These are phyloP conservation scores for Helostoma temminkii DNA, from an alignment of 2,797 vertebrate genomes.

Conservation along the genomic window DNA sequence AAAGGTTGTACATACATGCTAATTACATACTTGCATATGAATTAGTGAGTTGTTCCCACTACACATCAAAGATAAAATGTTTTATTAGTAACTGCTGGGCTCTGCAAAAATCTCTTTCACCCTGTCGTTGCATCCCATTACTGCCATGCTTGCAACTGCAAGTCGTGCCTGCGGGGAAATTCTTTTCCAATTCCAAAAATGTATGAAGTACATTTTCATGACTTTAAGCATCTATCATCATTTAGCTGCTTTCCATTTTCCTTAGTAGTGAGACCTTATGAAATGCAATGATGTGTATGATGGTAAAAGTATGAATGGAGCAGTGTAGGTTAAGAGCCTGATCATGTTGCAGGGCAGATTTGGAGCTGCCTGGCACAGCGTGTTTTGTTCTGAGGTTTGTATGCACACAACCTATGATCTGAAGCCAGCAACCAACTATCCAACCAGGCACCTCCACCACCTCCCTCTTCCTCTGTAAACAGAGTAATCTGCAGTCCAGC, in stretches of 20 bases:
- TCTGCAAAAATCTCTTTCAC: neutral
- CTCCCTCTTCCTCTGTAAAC: slow-evolving; percentile 61
- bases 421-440: slow-evolving; percentile 60
- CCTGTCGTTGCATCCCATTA: neutral
- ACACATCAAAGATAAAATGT: neutral
- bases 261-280: neutral
- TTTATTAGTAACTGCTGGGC: neutral
- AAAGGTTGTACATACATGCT: neutral
- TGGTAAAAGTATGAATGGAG: slow-evolving; percentile 15
- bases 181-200: neutral
- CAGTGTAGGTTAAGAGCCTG: neutral
- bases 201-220: neutral
- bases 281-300: neutral
- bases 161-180: neutral
- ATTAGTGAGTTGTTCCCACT: neutral
- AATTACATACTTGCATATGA: neutral
- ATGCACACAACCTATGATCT: slow-evolving; percentile 68
- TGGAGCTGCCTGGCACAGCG: slow-evolving; percentile 19
- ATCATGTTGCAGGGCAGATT: slow-evolving; percentile 49
- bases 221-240: neutral
- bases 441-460: slow-evolving; percentile 39
- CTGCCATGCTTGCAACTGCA: neutral
- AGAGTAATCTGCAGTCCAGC: slow-evolving; percentile 73
- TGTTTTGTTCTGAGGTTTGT: slow-evolving; percentile 52
- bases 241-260: neutral